These are phyloP conservation scores for Trinorchestia longiramus DNA, from an alignment of 1,140 invertebrate species.

Conservation along the genomic window DNA sequence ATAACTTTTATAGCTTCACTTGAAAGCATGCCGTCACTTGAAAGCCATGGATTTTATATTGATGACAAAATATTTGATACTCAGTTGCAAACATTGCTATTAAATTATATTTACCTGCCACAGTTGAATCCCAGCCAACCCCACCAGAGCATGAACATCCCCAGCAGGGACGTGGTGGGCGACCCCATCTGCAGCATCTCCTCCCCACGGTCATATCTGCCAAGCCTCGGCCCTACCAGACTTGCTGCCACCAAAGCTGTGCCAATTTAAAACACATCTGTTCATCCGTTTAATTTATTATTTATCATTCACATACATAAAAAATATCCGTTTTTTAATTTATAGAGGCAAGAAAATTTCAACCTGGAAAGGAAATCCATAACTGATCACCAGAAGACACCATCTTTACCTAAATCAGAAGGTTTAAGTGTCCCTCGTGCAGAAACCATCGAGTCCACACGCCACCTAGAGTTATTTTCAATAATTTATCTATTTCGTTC, in stretches of 20 bases:
- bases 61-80: not conserved
- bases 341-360: too few species aligned
- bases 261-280: not conserved
- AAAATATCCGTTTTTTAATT: too few species aligned
- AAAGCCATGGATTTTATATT: too few species aligned
- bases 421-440: too few species aligned
- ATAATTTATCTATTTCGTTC: too few species aligned
- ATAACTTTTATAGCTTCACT: too few species aligned
- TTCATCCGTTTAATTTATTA: not conserved
- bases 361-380: too few species aligned
- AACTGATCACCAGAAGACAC: too few species aligned
- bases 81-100: not conserved
- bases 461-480: too few species aligned
- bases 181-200: slow-evolving; percentile 84
- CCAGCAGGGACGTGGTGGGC: slow-evolving; percentile 91
- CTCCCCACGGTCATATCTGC: slow-evolving; percentile 83
- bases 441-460: too few species aligned
- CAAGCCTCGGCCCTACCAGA: slow-evolving; percentile 89
- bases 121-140: slow-evolving; percentile 95
- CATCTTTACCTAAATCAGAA: too few species aligned
- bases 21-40: too few species aligned
- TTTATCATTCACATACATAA: not conserved
- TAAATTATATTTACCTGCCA: slow-evolving; percentile 72
- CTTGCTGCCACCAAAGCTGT: slow-evolving; percentile 86
- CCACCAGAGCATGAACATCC: slow-evolving; percentile 95